These are phyloP conservation scores for Lepus europaeus DNA, from an alignment of 2,113 vertebrate genomes.

Conservation along the genomic window DNA sequence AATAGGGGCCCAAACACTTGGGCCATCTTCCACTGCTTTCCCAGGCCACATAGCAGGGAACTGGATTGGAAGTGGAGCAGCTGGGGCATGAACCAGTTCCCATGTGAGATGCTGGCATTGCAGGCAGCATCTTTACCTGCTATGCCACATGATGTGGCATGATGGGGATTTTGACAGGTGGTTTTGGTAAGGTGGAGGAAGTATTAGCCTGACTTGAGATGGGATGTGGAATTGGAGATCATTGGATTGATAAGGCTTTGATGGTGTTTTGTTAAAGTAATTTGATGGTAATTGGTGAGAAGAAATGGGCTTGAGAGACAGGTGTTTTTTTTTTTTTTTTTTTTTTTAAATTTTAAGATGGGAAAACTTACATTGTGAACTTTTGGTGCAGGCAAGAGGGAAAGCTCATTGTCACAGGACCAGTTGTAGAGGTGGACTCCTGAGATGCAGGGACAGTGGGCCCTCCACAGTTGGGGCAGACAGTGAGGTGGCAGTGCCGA, in stretches of 20 bases:
- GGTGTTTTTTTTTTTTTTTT: not conserved
- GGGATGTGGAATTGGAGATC: fast-evolving
- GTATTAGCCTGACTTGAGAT: not conserved
- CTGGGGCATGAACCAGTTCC: too few species aligned
- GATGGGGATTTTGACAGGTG: too few species aligned
- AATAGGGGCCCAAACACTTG: too few species aligned
- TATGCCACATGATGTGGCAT: too few species aligned
- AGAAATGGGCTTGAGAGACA: not conserved
- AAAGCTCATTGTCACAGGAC: not conserved
- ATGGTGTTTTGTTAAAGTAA: not conserved
- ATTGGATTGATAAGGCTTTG: not conserved
- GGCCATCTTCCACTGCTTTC: too few species aligned
- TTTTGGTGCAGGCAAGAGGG: not conserved
- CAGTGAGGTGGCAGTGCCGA: not conserved
- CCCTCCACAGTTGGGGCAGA: not conserved
- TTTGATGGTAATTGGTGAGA: not conserved
- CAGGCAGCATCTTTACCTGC: too few species aligned
- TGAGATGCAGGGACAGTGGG: too few species aligned
- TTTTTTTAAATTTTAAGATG: not conserved
- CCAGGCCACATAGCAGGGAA: too few species aligned
- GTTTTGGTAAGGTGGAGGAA: not conserved
- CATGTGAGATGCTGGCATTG: too few species aligned
- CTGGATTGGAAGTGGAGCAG: too few species aligned
- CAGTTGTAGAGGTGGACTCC: too few species aligned
- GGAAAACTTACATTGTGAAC: not conserved